These are phyloP conservation scores for Lutjanus erythropterus DNA, from an alignment of 2,113 vertebrate species.

Conservation along the genomic window DNA sequence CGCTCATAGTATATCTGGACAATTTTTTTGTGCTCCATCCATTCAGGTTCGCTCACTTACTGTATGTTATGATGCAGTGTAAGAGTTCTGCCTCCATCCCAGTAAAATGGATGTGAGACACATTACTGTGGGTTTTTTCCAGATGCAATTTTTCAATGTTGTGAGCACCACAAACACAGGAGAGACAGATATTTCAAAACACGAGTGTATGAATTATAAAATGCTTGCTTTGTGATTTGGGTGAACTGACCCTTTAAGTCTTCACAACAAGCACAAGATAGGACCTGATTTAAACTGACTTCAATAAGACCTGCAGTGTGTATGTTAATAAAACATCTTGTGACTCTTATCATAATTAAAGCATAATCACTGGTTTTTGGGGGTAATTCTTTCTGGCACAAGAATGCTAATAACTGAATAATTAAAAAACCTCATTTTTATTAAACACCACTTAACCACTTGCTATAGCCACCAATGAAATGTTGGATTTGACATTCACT, in stretches of 20 bases:
- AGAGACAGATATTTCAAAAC: slow-evolving; percentile 19
- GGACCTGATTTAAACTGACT: slow-evolving; percentile 62
- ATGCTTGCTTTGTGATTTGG: slow-evolving; percentile 26
- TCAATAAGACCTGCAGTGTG: slow-evolving; percentile 56
- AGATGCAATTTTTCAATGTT: background rate
- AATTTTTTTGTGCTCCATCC: too few species aligned
- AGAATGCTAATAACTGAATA: slow-evolving; percentile 83
- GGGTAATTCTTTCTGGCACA: slow-evolving; percentile 79
- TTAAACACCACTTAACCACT: slow-evolving; percentile 83
- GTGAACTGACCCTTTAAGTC: slow-evolving; percentile 33
- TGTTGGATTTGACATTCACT: slow-evolving; percentile 72
- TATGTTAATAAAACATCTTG: slow-evolving; percentile 77
- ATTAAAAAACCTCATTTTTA: slow-evolving; percentile 80
- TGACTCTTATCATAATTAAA: slow-evolving; percentile 75
- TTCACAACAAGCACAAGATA: slow-evolving; percentile 22
- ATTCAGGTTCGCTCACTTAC: too few species aligned
- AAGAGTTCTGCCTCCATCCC: background rate
- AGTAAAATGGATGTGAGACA: background rate
- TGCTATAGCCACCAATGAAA: slow-evolving; percentile 68
- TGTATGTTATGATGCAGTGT: too few species aligned
- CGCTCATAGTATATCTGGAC: too few species aligned
- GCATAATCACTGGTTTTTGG: slow-evolving; percentile 60
- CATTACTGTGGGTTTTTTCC: background rate
- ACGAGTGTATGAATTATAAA: background rate
- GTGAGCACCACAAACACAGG: background rate